Evolutionary conservation across 2,113 vertebrate species (phyloP).

Genomic region (Albula glossodonta): DNA sequence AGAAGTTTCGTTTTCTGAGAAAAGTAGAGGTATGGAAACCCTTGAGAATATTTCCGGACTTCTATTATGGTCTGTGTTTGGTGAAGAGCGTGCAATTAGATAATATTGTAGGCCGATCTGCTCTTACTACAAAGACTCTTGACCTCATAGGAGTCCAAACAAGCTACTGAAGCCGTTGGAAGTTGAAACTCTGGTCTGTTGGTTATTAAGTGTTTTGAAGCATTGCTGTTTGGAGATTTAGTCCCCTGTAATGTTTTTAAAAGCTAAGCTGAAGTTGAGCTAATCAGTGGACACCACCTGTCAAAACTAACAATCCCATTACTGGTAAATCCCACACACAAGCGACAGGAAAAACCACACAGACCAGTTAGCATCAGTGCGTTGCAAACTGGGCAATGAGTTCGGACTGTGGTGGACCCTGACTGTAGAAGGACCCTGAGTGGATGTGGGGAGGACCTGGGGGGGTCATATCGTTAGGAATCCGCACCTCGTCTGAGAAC

Average conservation of each 20-base stretch:
- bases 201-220: background rate
- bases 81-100: background rate
- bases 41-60: background rate
- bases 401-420: background rate
- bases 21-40: background rate
- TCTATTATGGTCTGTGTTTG: background rate
- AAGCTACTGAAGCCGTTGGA: background rate
- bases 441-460: background rate
- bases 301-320: slow-evolving; percentile 64
- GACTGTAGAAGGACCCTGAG: background rate
- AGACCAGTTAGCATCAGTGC: slow-evolving; percentile 3
- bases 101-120: background rate
- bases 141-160: background rate
- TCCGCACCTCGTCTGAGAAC: slow-evolving; percentile 41
- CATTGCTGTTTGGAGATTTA: background rate
- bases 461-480: background rate
- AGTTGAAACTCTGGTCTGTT: background rate
- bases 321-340: slow-evolving; percentile 59
- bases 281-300: slow-evolving; percentile 59
- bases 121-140: background rate
- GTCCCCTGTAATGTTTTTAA: background rate
- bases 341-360: slow-evolving; percentile 30
- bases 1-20: background rate
- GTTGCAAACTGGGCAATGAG: background rate
- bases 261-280: slow-evolving; percentile 47